Percentiles rank a stretch among this genome's conserved stretches.
These are phyloP conservation scores for Channa striata DNA, from an alignment of 2,797 vertebrate genomes.

Conservation along the genomic window DNA sequence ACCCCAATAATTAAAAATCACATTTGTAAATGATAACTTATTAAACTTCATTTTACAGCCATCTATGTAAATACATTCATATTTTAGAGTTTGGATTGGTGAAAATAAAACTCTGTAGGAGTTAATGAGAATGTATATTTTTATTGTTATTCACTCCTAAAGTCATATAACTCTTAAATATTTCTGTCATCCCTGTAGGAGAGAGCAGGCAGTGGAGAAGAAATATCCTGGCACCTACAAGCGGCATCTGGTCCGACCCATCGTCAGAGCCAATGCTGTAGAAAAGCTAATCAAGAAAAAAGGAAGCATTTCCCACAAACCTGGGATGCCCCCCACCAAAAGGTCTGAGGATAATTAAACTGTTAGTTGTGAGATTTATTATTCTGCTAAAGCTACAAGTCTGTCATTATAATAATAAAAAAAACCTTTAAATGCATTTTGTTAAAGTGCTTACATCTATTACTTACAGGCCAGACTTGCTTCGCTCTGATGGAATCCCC, in stretches of 20 bases:
- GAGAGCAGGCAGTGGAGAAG: slow-evolving; percentile 97
- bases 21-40: no score
- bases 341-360: slow-evolving; percentile 80
- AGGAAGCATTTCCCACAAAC: slow-evolving; percentile 89
- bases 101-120: background rate
- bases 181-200: slow-evolving; percentile 78
- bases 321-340: slow-evolving; percentile 88
- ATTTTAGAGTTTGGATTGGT: background rate
- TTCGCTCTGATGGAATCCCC: slow-evolving; percentile 94
- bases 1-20: no score
- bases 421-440: background rate
- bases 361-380: no score
- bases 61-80: background rate
- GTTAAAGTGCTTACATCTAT: slow-evolving; percentile 25
- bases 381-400: background rate
- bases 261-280: slow-evolving; percentile 94
- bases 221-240: slow-evolving; percentile 97
- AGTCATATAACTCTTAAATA: slow-evolving; percentile 7
- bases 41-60: no score
- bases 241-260: slow-evolving; percentile 93
- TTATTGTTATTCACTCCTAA: background rate
- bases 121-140: background rate
- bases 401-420: background rate
- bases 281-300: slow-evolving; percentile 99
- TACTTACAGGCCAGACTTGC: slow-evolving; percentile 90